phyloP scores from a whole-genome alignment of 53 echinoderm and acorn worm genomes.

The Echinarachnius parma region DNA sequence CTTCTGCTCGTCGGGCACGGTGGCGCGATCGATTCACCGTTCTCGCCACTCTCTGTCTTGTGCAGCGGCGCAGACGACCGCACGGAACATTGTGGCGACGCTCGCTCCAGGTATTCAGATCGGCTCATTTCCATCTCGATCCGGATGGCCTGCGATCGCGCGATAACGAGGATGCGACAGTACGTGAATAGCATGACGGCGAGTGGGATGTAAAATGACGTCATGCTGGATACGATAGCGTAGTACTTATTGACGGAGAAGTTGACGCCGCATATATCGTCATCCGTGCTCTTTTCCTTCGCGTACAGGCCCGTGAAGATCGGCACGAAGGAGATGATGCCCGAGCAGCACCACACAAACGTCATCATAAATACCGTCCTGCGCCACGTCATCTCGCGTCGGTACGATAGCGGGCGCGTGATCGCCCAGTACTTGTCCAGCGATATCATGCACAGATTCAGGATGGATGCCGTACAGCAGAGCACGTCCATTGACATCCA shows the following conservation, averaged over 20 bases:
- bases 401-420: conserved; percentile 55
- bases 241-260: conserved; percentile 52
- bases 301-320: conserved; percentile 58
- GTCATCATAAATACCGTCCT: conserved; percentile 48
- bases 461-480: conserved; percentile 63
- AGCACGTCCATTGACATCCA: conserved; percentile 71
- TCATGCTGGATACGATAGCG: conserved; percentile 55
- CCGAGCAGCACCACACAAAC: conserved; percentile 58
- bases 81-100: conserved; percentile 12
- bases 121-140: conserved; percentile 43
- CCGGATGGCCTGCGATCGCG: conserved; percentile 52
- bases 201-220: conserved; percentile 59
- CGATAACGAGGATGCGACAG: conserved; percentile 57
- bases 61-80: conserved; percentile 6
- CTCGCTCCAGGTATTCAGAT: conserved; percentile 17
- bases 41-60: not conserved
- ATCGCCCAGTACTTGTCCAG: conserved; percentile 64
- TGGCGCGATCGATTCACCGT: not conserved
- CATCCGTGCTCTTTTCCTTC: not conserved
- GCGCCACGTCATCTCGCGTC: conserved; percentile 39
- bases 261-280: conserved; percentile 52
- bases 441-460: conserved; percentile 62
- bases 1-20: conserved; percentile 41
- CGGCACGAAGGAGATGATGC: conserved; percentile 60
- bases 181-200: conserved; percentile 64